Evolutionary conservation across 2,113 vertebrate genomes (phyloP).

Genomic region (Saiga tatarica): DNA sequence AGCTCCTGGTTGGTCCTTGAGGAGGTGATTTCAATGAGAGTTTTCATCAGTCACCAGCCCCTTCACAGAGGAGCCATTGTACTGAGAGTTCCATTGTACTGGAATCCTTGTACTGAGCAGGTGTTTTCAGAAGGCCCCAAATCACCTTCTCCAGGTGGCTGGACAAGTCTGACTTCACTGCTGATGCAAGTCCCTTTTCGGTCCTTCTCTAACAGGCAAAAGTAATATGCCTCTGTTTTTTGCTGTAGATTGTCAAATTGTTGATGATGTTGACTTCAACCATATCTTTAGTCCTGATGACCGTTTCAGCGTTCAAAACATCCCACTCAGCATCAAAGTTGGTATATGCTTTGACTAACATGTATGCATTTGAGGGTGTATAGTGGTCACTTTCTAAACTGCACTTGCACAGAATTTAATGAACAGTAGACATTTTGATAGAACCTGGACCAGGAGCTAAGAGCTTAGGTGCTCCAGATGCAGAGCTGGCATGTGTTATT

Average conservation of each 20-base stretch:
- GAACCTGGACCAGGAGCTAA: slow-evolving; percentile 54
- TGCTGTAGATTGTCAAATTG: slow-evolving; percentile 92
- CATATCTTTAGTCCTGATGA: slow-evolving; percentile 94
- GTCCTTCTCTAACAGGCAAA: slow-evolving; percentile 92
- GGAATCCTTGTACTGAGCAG: slow-evolving; percentile 89
- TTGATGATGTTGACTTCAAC: slow-evolving; percentile 94
- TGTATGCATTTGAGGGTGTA: slow-evolving; percentile 74
- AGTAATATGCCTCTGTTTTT: slow-evolving; percentile 91
- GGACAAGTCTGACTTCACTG: slow-evolving; percentile 90
- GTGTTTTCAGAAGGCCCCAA: slow-evolving; percentile 93
- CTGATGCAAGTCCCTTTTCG: slow-evolving; percentile 91
- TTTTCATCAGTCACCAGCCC: slow-evolving; percentile 94
- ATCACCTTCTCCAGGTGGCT: slow-evolving; percentile 89
- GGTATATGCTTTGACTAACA: slow-evolving; percentile 78
- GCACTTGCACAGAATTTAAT: too few relatives aligned
- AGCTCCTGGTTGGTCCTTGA: slow-evolving; percentile 91
- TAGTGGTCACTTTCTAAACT: slow-evolving; percentile 72
- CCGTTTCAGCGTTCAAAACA: slow-evolving; percentile 89
- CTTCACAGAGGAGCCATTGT: slow-evolving; percentile 91
- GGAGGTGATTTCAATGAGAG: slow-evolving; percentile 93
- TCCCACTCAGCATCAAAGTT: slow-evolving; percentile 91
- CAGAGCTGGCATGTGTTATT: not conserved
- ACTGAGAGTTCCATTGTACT: slow-evolving; percentile 62
- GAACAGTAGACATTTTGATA: slow-evolving; percentile 76
- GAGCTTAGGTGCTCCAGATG: not conserved